Evolutionary conservation across 30 jellyfish, hydroid and myxozoan species (phyloP), one percentile per base, ranked within the genome.

Genomic region (Hydra vulgaris): DNA sequence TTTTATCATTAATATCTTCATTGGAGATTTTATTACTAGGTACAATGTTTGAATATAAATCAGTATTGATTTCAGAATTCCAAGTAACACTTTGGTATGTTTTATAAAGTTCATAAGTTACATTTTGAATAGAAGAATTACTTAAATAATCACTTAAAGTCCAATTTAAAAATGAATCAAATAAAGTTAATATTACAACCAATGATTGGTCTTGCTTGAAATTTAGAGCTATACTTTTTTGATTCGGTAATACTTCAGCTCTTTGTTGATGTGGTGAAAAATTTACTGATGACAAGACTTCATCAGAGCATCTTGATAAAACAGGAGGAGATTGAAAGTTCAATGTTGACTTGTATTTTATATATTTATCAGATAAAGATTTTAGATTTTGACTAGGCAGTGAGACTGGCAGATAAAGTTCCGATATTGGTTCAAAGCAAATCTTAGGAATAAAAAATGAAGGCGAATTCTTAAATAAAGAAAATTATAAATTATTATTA

Each of bases 261-360:
- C 61, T 54, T 25, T 17, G 61, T 0, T 20, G 23, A 19, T 27
- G 53, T 8, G 54, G 8, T 15, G 0, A 18, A 74, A 1, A 74
- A 19, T 20, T 25, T 0, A 75, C 54, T 24, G 61, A 24, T 24
- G 61, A 18, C 21, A 75, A 24, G 1, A 23, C 40, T 78, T 78
- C 61, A 78, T 79, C 27, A n/a, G 85, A 77, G n/a, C 85, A 22
- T 25, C 85, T 23, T 17, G 56, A 61, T 12, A 78, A 77, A 24
- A 78, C 25, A 18, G 85, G 85, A 1, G 85, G 85, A 23, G 61
- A 16, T 24, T 78, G 85, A 69, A 24, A 1, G 54, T 53, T 74
- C 85, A 80, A 78, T 24, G 80, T 78, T n/a, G 85, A 77, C 25
- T 74, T 78, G 24, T 78, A 78, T 66, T 61, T 78, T 15, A 78